phyloP scores from a whole-genome alignment of 2,113 vertebrate species.

The Terrapene triunguis region DNA sequence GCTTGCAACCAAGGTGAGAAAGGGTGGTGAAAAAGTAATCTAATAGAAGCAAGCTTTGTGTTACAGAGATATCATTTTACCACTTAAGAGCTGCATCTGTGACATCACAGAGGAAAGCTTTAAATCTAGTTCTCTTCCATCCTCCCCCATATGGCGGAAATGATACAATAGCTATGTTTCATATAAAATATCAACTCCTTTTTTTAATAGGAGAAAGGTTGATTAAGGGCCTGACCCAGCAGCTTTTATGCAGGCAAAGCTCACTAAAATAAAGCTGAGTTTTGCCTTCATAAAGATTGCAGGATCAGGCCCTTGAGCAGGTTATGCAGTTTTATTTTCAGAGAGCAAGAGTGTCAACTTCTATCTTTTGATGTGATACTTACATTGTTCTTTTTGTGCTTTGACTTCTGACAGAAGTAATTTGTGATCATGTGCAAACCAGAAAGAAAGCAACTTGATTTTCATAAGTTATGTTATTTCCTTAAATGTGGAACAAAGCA shows the following conservation, averaged over 20 bases:
- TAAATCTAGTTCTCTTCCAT: background rate
- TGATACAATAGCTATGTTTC: no score
- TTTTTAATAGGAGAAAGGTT: background rate
- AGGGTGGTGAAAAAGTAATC: background rate
- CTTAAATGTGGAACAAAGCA: background rate
- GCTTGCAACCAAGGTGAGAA: background rate
- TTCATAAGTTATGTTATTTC: background rate
- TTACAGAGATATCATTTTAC: background rate
- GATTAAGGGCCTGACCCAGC: background rate
- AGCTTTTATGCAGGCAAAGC: background rate
- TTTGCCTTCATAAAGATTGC: background rate
- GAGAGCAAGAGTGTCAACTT: background rate
- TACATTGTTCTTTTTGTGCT: background rate
- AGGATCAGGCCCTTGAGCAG: background rate
- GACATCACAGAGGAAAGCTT: background rate
- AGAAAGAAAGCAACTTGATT: background rate
- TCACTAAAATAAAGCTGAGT: fast-evolving
- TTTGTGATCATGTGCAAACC: fast-evolving
- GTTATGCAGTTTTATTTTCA: background rate
- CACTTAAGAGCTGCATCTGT: background rate
- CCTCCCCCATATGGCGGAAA: background rate
- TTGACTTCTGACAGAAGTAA: background rate
- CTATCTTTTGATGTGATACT: background rate
- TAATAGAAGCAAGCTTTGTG: background rate
- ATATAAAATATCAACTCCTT: background rate